Base-by-base conservation (phyloP, 2,888 invertebrate genomes). In the Acleris sparsana region DNA sequence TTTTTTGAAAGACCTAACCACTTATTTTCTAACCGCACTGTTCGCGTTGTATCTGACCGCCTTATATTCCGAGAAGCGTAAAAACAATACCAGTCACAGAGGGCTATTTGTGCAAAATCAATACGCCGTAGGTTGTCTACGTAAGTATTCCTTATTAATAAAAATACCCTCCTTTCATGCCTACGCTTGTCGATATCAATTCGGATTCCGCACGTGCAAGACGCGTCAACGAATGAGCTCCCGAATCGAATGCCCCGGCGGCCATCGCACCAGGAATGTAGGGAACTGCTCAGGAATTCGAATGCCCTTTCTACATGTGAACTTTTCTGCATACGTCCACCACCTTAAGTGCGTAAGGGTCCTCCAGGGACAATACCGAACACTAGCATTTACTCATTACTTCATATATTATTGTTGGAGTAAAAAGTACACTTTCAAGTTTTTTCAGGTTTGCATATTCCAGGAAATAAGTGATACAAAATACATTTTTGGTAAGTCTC, bases 151-250 rank as follows among this genome's bases (percentile, higher is more conserved):
- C 22, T 52, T 52, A 52, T 46, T 57, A 46, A 17, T 46, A 43
- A 44, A 57, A n/a, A 25, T 46, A 46, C 25, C 17, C 44, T 17
- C 20, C n/a, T 55, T 62, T 33, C 4, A 25, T 62, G 55, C n/a
- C 29, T 20, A 39, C 13, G 39, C 25, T n/a, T 3, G 17, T 51
- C 44, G 60, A 51, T 61, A 44, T 56, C 25, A 22, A 56, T 61
- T 56, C 39, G 20, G 55, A 65, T 61, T 56, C 55, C 65, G 51
- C 33, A 65, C 49, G 51, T 61, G 60, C 43, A 48, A 48, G 53
- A 56, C 39, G 60, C 9, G 33, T 25, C 46, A 44, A 44, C 55
- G 49, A 29, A 51, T 44, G 59, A 60, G 20, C n/a, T 52, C 58
- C 11, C 57, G 20, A 17, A 39, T 39, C 39, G 17, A 57, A 57